These are phyloP conservation scores for Eristalis arbustorum DNA, from an alignment of 2,888 invertebrate genomes.

Conservation along the genomic window DNA sequence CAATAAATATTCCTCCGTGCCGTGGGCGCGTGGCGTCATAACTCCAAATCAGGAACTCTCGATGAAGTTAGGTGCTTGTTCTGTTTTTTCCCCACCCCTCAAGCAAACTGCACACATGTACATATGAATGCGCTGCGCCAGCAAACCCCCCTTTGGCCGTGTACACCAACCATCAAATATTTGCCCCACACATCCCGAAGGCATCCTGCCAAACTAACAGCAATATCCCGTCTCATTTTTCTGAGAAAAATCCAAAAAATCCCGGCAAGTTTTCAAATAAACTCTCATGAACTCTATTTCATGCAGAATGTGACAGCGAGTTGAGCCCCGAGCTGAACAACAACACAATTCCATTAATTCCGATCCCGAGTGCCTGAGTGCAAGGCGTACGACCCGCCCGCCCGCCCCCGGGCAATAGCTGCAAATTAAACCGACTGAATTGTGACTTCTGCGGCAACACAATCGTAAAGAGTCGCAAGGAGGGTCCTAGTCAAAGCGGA, in stretches of 20 bases:
- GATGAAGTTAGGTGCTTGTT: background rate
- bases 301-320: constrained; percentile 9
- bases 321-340: background rate
- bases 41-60: background rate
- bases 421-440: constrained; percentile 18
- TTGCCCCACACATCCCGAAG: background rate
- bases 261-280: constrained; percentile 42
- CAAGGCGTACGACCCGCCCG: too few relatives aligned
- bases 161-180: background rate
- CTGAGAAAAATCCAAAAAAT: background rate
- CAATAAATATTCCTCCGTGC: too few relatives aligned
- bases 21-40: background rate
- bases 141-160: background rate
- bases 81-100: background rate
- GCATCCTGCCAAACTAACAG: background rate
- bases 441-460: constrained; percentile 26
- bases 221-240: constrained; percentile 17
- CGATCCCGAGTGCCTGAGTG: constrained; percentile 2
- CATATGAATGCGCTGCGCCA: background rate
- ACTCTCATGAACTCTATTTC: constrained; percentile 49
- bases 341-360: constrained; percentile 42
- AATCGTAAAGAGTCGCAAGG: background rate
- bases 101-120: background rate
- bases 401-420: background rate
- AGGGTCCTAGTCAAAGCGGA: constrained; percentile 7